Percentiles rank a stretch among this genome's conserved stretches.
Conservation (phyloP, 2,113 vertebrate species). For the Strix aluco region DNA sequence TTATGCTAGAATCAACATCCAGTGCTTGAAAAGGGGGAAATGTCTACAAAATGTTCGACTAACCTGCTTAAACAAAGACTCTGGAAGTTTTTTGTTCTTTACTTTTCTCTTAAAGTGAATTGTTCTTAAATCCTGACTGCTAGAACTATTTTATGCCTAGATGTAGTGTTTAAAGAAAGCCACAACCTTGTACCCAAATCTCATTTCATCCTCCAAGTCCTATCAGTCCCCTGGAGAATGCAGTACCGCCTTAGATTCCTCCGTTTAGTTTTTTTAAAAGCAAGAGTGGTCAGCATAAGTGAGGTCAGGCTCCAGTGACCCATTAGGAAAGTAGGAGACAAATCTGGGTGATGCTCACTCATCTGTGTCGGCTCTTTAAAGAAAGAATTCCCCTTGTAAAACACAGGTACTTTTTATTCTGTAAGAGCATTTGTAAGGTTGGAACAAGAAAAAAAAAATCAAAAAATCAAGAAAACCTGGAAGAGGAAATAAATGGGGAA, state of each 20-base stretch:
- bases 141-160: background rate
- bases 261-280: background rate
- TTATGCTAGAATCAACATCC: background rate
- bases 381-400: background rate
- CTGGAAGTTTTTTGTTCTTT: background rate
- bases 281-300: background rate
- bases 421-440: background rate
- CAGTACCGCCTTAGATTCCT: background rate
- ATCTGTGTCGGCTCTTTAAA: background rate
- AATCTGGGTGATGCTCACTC: slow-evolving; percentile 22
- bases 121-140: background rate
- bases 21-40: background rate
- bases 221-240: background rate
- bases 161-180: background rate
- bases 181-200: background rate
- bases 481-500: background rate
- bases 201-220: background rate
- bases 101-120: background rate
- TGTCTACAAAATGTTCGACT: background rate
- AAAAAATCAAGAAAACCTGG: background rate
- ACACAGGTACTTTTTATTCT: background rate
- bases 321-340: background rate
- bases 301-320: slow-evolving; percentile 30
- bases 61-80: background rate
- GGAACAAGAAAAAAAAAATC: background rate